Conservation (phyloP, 1,140 invertebrate species). For the Aradophagus sp. region DNA sequence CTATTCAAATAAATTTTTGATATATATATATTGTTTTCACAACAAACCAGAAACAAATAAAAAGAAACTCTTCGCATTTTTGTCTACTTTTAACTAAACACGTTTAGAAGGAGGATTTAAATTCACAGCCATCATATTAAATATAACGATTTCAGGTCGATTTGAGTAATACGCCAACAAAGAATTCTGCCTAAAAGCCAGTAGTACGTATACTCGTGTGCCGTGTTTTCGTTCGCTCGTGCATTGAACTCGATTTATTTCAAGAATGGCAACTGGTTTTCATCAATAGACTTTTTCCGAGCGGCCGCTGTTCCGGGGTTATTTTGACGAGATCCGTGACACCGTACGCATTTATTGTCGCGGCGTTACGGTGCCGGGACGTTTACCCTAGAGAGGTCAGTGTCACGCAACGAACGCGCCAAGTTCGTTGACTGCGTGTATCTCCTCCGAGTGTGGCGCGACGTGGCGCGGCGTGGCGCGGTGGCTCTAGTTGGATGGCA, state of each 20-base stretch:
- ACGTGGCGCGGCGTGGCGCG: too few relatives aligned
- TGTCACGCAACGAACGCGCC: conserved; percentile 53
- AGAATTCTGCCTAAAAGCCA: conserved; percentile 10
- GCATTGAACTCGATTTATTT: conserved; percentile 39
- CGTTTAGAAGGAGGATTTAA: not conserved
- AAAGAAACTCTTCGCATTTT: too few relatives aligned
- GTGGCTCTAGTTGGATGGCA: conserved; percentile 39
- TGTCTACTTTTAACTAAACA: conserved; percentile 2
- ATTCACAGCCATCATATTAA: conserved; percentile 2
- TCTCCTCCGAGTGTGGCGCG: conserved; percentile 44
- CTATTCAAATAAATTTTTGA: too few relatives aligned
- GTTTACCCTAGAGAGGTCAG: conserved; percentile 53
- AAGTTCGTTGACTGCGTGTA: conserved; percentile 56
- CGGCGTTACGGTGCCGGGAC: conserved; percentile 41
- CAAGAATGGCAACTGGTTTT: conserved; percentile 29
- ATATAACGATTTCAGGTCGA: conserved; percentile 10
- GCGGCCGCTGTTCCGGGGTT: conserved; percentile 23
- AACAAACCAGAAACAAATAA: too few relatives aligned
- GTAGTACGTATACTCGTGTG: not conserved
- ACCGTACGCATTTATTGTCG: conserved; percentile 26
- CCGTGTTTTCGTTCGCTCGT: conserved; percentile 8
- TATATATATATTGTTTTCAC: too few relatives aligned
- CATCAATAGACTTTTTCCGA: conserved; percentile 29
- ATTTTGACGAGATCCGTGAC: conserved; percentile 20
- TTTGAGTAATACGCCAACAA: conserved; percentile 23